Percentiles rank a stretch among this genome's conserved stretches.
Evolutionary conservation across 2,113 vertebrate species (phyloP).

Genomic region (Hemicordylus capensis): DNA sequence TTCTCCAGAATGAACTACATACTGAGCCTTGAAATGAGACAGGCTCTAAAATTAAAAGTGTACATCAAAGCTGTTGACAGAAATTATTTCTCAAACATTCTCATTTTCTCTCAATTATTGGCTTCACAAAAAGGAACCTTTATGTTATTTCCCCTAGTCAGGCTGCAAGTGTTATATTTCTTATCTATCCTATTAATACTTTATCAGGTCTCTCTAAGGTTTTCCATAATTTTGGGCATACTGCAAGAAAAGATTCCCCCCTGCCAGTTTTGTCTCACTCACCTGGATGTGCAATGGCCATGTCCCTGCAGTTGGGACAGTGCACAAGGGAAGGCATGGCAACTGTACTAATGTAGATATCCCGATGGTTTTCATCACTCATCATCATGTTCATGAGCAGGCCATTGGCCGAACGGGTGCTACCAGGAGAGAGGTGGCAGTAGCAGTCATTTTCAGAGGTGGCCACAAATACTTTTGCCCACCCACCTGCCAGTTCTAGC

Average conservation of each 20-base stretch:
- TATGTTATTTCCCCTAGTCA: not conserved
- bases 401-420: conserved; percentile 87
- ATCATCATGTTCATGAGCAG: conserved; percentile 90
- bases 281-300: conserved; percentile 71
- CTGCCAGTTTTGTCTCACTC: conserved; percentile 41
- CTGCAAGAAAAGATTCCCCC: not conserved
- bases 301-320: conserved; percentile 80
- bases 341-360: conserved; percentile 90
- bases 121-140: not conserved
- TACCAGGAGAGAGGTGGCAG: conserved; percentile 49
- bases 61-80: not conserved
- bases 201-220: not conserved
- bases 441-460: not conserved
- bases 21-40: not conserved
- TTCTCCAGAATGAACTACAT: not conserved
- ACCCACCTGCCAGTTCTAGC: not conserved
- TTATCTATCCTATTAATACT: not conserved
- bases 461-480: not conserved
- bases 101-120: not conserved
- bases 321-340: conserved; percentile 83
- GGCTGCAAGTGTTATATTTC: not conserved
- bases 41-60: not conserved
- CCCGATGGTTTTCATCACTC: conserved; percentile 92
- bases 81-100: not conserved
- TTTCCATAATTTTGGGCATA: not conserved